A percentile compares a stretch with the other conserved stretches of the same genome.
These are phyloP conservation scores for Sinhomidia bicolor DNA, from an alignment of 2,888 invertebrate genomes.

Conservation along the genomic window DNA sequence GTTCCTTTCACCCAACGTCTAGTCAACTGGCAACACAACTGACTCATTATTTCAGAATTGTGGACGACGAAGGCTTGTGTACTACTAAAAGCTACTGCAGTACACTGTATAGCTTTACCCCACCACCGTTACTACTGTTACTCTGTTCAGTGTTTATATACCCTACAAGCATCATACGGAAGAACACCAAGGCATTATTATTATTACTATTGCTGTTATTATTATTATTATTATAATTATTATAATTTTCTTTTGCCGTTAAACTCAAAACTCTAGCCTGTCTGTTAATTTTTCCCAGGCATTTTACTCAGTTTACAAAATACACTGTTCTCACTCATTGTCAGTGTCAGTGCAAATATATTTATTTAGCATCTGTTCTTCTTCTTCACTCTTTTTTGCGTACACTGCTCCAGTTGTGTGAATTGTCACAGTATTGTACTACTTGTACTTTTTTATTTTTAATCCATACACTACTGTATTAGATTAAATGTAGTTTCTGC, in stretches of 20 bases:
- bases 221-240: no score
- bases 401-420: no score
- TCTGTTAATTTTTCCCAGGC: not conserved
- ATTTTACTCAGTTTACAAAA: conserved; percentile 13
- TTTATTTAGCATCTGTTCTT: not conserved
- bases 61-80: conserved; percentile 42
- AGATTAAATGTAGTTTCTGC: not conserved
- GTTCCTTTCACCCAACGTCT: conserved; percentile 61
- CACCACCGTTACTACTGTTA: not conserved
- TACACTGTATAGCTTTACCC: conserved; percentile 23
- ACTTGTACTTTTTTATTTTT: no score
- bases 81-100: conserved; percentile 50
- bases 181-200: no score
- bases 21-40: conserved; percentile 43
- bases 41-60: conserved; percentile 65
- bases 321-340: not conserved
- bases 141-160: not conserved
- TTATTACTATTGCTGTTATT: no score
- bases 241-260: no score
- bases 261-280: not conserved
- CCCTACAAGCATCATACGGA: no score
- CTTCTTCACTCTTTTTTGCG: no score
- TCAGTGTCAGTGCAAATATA: no score
- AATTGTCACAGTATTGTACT: no score
- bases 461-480: not conserved